Evolutionary conservation across 2,888 invertebrate species (phyloP).

Genomic region (Epirrita christyi): DNA sequence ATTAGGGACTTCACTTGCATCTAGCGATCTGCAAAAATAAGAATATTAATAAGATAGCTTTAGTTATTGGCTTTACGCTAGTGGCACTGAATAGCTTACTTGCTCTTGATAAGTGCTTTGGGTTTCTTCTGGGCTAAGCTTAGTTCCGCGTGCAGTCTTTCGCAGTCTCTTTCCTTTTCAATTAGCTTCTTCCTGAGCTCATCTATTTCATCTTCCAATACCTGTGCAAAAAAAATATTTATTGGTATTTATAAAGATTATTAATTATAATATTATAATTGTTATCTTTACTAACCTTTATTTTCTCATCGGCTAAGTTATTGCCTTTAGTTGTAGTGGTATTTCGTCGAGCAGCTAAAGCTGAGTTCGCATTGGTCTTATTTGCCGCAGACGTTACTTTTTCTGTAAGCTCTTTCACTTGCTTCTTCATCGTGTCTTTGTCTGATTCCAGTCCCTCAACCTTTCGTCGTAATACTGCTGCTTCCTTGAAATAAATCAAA

Average conservation of each 20-base stretch:
- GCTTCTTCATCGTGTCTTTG: conserved; percentile 89
- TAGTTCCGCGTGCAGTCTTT: conserved; percentile 89
- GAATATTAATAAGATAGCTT: neutral
- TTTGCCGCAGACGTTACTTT: conserved; percentile 83
- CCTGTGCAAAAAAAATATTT: conserved; percentile 60
- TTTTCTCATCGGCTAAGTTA: conserved; percentile 87
- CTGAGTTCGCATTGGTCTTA: conserved; percentile 64
- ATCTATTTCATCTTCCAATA: conserved; percentile 89
- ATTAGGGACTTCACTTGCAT: conserved; percentile 85
- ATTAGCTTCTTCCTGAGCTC: conserved; percentile 90
- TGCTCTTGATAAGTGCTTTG: conserved; percentile 86
- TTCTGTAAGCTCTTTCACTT: conserved; percentile 91
- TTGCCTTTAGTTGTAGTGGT: conserved; percentile 64
- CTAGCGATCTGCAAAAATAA: conserved; percentile 80
- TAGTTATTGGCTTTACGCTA: neutral
- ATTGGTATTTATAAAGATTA: conserved; percentile 1
- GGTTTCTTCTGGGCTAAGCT: conserved; percentile 86
- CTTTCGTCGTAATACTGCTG: conserved; percentile 92
- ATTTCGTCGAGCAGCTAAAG: conserved; percentile 61
- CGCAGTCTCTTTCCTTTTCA: conserved; percentile 93
- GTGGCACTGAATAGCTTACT: conserved; percentile 70
- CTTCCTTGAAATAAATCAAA: conserved; percentile 84
- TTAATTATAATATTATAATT: neutral
- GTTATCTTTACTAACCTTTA: conserved; percentile 75
- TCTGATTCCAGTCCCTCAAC: conserved; percentile 93